Percentiles rank a stretch among this genome's conserved stretches.
Conservation (phyloP, 2,113 vertebrate species). For the Brienomyrus brachyistius region DNA sequence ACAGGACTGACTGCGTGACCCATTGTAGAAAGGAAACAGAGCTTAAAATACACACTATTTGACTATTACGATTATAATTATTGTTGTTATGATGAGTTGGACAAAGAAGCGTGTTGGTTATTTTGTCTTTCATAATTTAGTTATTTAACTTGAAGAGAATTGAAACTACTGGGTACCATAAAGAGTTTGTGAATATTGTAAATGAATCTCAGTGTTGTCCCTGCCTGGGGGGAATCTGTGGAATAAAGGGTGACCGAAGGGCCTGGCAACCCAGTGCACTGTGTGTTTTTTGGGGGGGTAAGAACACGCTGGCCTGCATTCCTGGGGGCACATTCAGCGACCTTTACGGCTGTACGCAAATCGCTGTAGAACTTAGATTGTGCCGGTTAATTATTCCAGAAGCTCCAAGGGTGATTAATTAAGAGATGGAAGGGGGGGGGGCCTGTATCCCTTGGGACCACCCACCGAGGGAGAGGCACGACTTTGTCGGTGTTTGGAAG, state of each 20-base stretch:
- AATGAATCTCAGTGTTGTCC: conserved; percentile 61
- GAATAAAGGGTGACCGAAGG: conserved; percentile 46
- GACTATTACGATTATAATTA: conserved; percentile 31
- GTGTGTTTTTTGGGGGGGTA: neutral
- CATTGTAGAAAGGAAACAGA: conserved; percentile 46
- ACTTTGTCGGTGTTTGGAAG: neutral
- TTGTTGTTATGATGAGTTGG: conserved; percentile 33
- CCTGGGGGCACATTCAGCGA: neutral
- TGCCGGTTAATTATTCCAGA: neutral
- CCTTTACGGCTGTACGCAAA: neutral
- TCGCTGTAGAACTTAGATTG: neutral
- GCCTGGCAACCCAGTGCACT: conserved; percentile 1
- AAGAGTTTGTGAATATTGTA: conserved; percentile 94
- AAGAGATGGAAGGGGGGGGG: neutral
- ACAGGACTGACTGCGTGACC: conserved; percentile 59
- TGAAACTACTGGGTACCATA: conserved; percentile 69
- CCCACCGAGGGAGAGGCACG: neutral
- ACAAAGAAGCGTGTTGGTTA: conserved; percentile 40
- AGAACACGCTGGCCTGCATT: neutral
- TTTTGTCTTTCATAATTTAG: conserved; percentile 65
- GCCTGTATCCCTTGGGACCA: neutral
- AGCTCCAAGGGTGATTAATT: neutral
- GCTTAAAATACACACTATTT: conserved; percentile 28
- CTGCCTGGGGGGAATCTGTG: conserved; percentile 34
- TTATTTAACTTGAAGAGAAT: conserved; percentile 80